Evolutionary conservation across 2,113 vertebrate species (phyloP).

Genomic region (Chrysochloris asiatica): DNA sequence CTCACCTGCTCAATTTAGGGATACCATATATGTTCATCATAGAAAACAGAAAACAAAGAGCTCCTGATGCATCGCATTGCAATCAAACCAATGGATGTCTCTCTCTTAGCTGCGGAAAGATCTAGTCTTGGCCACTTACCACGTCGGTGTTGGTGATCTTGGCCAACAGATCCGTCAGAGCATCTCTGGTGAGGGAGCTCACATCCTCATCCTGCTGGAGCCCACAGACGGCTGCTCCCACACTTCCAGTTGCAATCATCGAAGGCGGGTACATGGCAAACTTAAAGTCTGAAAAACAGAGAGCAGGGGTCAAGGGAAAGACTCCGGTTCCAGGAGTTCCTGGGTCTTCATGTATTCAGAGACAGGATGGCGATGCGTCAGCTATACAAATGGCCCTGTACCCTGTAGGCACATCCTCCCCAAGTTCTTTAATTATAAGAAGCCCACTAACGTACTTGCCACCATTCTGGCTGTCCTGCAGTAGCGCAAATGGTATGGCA

Average conservation of each 20-base stretch:
- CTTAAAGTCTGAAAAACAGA: constrained; percentile 90
- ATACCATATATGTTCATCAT: background rate
- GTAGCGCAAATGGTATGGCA: too few relatives aligned
- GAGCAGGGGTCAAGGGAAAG: background rate
- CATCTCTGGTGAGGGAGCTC: constrained; percentile 86
- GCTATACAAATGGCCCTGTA: background rate
- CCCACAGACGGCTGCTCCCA: constrained; percentile 95
- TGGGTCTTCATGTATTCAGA: background rate
- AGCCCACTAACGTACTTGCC: background rate
- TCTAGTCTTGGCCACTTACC: constrained; percentile 86
- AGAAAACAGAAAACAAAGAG: background rate
- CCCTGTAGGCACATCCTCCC: fast-evolving
- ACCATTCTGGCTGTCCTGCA: background rate
- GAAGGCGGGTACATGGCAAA: constrained; percentile 97
- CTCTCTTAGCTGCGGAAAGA: background rate
- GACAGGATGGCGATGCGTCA: fast-evolving
- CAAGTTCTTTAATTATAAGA: background rate
- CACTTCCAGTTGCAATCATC: constrained; percentile 97
- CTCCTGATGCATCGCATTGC: background rate
- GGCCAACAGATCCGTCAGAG: constrained; percentile 93
- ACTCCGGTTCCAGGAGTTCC: background rate
- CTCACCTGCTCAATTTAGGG: background rate
- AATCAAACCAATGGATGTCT: background rate
- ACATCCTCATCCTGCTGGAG: constrained; percentile 91
- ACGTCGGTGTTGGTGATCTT: constrained; percentile 98